phyloP scores from a whole-genome alignment of 2,113 vertebrate genomes.

The Sebastes fasciatus region DNA sequence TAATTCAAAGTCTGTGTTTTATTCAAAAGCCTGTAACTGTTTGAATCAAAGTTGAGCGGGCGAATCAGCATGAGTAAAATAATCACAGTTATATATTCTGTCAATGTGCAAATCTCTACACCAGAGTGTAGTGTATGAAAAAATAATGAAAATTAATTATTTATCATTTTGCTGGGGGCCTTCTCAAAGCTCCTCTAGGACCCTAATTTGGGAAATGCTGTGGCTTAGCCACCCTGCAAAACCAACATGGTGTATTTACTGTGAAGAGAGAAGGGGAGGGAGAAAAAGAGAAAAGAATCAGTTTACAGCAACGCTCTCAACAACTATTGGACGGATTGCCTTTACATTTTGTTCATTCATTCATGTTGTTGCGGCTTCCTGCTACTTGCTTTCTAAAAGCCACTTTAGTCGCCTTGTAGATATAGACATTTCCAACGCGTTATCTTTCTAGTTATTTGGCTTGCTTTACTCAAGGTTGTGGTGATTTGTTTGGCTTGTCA shows the following conservation, averaged over 20 bases:
- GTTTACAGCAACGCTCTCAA: background rate
- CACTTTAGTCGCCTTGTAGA: too few relatives aligned
- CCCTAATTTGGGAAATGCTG: constrained; percentile 18
- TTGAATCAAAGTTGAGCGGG: background rate
- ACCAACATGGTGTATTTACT: background rate
- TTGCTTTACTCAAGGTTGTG: too few relatives aligned
- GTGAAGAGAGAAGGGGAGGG: background rate
- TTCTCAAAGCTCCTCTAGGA: background rate
- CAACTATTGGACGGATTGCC: background rate
- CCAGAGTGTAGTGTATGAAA: background rate
- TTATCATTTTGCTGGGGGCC: constrained; percentile 1
- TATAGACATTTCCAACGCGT: too few relatives aligned
- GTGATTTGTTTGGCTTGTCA: too few relatives aligned
- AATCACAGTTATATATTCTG: background rate
- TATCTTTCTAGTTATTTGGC: too few relatives aligned
- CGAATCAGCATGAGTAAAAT: background rate
- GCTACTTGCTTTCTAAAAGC: too few relatives aligned
- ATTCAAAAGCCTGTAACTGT: background rate
- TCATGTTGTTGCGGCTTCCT: too few relatives aligned
- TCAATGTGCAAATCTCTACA: background rate
- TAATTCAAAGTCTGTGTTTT: background rate
- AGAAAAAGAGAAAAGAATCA: too few relatives aligned
- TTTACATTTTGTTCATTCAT: too few relatives aligned
- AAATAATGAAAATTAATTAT: constrained; percentile 30
- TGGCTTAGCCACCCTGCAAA: constrained; percentile 4